Percentiles rank a stretch among this genome's conserved stretches.
phyloP scores from a whole-genome alignment of 2,113 vertebrate species.

The Python bivittatus region DNA sequence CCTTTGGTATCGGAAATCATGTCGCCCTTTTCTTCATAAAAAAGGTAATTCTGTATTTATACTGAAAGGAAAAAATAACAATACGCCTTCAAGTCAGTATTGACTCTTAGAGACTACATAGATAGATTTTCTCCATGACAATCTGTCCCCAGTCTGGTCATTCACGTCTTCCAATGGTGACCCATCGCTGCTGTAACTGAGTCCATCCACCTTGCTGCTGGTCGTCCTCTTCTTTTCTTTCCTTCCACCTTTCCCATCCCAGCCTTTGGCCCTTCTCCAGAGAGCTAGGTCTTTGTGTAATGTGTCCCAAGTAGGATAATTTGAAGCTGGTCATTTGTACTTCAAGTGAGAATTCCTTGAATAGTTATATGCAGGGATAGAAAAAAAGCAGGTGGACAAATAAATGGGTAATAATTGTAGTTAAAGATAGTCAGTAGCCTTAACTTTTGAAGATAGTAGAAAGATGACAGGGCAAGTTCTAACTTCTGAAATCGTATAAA shows the following conservation, averaged over 20 bases:
- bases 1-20: conserved; percentile 78
- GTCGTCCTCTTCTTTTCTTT: neutral
- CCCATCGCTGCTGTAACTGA: neutral
- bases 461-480: neutral
- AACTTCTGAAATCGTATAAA: neutral
- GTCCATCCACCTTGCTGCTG: neutral
- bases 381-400: neutral
- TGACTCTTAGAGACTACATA: neutral
- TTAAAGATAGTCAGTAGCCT: neutral
- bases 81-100: neutral
- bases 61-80: neutral
- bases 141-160: neutral
- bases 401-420: neutral
- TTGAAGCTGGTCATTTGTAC: neutral
- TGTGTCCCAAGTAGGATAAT: neutral
- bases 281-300: neutral
- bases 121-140: neutral
- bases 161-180: neutral
- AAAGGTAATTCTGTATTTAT: conserved; percentile 74
- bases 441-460: neutral
- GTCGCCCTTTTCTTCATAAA: conserved; percentile 67
- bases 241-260: neutral
- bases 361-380: neutral
- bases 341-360: neutral
- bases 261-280: neutral